phyloP scores from a whole-genome alignment of 2,113 vertebrate species.

The Ovis aries region ARS-UI_Ramb_v3.0 NC_056055.1:14001501-14002000 shows the following conservation, averaged over 20 bases:
- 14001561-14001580: not conserved
- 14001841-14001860: not conserved
- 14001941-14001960: not conserved
- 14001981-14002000: not conserved
- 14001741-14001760: not conserved
- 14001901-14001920: not conserved
- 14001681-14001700: not conserved
- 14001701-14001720: not conserved
- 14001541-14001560: not conserved
- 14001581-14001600: not conserved
- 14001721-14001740: not conserved
- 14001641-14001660: not conserved
- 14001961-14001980: not conserved
- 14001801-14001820: not conserved
- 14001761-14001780: not conserved
- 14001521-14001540: not conserved
- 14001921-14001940: fast-evolving
- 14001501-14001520: not conserved
- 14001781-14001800: not conserved
- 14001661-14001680: not conserved
- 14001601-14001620: not conserved
- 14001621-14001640: not conserved
- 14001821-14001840: not conserved
- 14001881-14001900: not conserved
- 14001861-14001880: not conserved